phyloP scores from a whole-genome alignment of 1,140 invertebrate species.

The Whitmania pigra region DNA sequence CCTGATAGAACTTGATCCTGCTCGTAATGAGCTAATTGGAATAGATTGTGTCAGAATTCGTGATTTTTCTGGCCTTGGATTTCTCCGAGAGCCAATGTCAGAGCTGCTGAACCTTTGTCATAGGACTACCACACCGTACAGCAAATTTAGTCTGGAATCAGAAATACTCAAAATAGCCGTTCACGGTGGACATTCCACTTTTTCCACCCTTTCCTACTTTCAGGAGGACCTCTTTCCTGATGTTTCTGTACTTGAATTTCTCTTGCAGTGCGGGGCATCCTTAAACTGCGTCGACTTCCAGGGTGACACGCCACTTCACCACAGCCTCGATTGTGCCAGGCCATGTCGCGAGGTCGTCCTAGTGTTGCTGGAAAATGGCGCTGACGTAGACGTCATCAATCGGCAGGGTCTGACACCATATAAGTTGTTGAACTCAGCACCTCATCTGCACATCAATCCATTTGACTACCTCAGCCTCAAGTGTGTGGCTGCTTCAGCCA shows the following conservation, averaged over 20 bases:
- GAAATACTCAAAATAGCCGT: slow-evolving; percentile 10
- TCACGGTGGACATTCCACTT: background rate
- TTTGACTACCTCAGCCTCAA: background rate
- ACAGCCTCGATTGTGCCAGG: background rate
- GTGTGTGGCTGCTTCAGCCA: background rate
- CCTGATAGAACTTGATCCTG: background rate
- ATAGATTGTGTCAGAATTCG: too few species aligned
- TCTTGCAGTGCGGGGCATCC: background rate
- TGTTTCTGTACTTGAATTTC: background rate
- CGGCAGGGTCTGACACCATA: background rate
- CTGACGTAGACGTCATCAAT: slow-evolving; percentile 3
- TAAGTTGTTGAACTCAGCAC: background rate
- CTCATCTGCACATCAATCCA: background rate
- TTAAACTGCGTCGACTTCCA: background rate
- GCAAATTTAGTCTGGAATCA: slow-evolving; percentile 9
- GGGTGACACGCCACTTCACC: slow-evolving; percentile 1
- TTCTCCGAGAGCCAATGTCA: background rate
- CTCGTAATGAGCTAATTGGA: background rate
- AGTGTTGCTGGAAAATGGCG: background rate
- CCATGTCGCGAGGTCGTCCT: slow-evolving; percentile 3
- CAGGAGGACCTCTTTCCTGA: background rate
- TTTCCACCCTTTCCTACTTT: slow-evolving; percentile 1
- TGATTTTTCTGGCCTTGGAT: too few species aligned
- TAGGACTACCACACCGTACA: background rate
- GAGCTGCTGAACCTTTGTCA: background rate